Conservation (phyloP, 2,797 vertebrate species). For the Lithobates pipiens region DNA sequence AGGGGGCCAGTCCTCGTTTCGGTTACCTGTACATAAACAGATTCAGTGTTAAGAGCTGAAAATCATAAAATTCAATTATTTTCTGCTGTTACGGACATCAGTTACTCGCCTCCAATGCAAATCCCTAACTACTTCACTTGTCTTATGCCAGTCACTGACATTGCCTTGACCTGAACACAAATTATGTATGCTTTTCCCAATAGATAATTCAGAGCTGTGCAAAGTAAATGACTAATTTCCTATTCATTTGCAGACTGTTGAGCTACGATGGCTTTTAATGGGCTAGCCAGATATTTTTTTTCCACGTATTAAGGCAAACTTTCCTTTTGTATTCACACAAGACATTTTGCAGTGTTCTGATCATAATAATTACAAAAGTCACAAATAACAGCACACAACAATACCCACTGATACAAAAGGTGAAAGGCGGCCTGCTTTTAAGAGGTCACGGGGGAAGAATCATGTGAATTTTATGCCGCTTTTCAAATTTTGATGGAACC, state of each 20-base stretch:
- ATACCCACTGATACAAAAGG: constrained; percentile 16
- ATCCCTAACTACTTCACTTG: constrained; percentile 38
- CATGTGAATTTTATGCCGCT: constrained; percentile 1
- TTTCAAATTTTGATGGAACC: constrained; percentile 7
- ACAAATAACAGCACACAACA: background rate
- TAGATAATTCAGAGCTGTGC: constrained; percentile 32
- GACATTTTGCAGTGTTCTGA: background rate
- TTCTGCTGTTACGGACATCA: background rate
- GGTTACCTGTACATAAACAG: constrained; percentile 81
- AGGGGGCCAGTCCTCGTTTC: constrained; percentile 96
- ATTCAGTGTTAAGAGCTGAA: constrained; percentile 24
- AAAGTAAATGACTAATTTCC: constrained; percentile 49
- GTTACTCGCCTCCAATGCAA: background rate
- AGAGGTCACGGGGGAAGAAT: background rate
- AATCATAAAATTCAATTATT: constrained; percentile 8
- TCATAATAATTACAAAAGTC: constrained; percentile 19
- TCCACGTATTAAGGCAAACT: constrained; percentile 2
- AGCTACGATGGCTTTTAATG: constrained; percentile 37
- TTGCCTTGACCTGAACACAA: constrained; percentile 54
- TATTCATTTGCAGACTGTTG: constrained; percentile 19
- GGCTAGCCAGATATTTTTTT: constrained; percentile 1
- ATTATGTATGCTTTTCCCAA: constrained; percentile 39
- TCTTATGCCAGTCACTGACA: constrained; percentile 43
- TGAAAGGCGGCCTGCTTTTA: constrained; percentile 16
- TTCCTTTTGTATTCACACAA: background rate